Conservation (phyloP, 2,113 vertebrate species). For the Telmatochromis bifrenatus region DNA sequence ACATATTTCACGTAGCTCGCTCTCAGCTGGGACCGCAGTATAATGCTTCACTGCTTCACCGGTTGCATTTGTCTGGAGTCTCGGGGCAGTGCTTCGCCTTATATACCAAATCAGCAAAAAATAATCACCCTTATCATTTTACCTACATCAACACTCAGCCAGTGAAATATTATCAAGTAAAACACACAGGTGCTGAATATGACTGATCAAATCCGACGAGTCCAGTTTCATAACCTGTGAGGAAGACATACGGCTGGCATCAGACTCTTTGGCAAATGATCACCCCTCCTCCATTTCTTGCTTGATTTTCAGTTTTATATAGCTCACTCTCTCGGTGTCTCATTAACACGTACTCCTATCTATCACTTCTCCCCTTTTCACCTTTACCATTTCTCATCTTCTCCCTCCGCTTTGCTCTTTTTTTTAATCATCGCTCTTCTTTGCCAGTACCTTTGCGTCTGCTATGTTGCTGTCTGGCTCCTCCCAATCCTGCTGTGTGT, state of each 20-base stretch:
- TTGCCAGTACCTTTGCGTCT: neutral
- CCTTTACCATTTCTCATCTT: neutral
- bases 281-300: neutral
- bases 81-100: neutral
- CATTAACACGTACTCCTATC: neutral
- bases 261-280: conserved; percentile 12
- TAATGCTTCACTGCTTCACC: conserved; percentile 5
- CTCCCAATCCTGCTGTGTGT: neutral
- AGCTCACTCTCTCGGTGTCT: conserved; percentile 1
- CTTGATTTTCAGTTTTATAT: conserved; percentile 24
- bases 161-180: conserved; percentile 38
- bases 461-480: conserved; percentile 8
- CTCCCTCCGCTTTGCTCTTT: neutral
- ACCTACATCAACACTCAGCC: conserved; percentile 11
- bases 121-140: conserved; percentile 42
- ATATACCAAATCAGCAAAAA: conserved; percentile 45
- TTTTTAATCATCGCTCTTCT: neutral
- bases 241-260: neutral
- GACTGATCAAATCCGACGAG: conserved; percentile 4
- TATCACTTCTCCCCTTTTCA: neutral
- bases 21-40: neutral
- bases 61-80: neutral
- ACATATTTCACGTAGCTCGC: conserved; percentile 9
- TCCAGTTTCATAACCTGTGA: conserved; percentile 43
- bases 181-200: conserved; percentile 27